Conservation (phyloP, 23 tunicate genomes). For the Styela plicata region DNA sequence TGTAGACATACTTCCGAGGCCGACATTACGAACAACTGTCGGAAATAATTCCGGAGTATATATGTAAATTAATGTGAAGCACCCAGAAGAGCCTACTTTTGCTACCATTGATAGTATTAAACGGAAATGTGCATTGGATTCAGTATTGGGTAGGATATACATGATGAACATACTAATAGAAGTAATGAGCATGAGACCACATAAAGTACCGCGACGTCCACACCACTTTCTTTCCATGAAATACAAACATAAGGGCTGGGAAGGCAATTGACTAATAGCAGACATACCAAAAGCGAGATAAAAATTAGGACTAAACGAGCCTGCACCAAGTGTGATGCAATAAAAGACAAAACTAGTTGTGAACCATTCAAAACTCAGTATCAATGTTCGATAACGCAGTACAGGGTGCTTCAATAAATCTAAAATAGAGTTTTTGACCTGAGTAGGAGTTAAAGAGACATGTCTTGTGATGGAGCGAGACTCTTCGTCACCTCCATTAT, state of each 20-base stretch:
- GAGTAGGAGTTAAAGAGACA: background rate
- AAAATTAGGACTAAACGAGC: slow-evolving; percentile 32
- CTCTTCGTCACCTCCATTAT: background rate
- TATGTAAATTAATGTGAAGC: slow-evolving; percentile 18
- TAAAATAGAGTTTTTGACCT: slow-evolving; percentile 13
- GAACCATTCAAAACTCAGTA: slow-evolving; percentile 20
- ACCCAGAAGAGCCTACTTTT: slow-evolving; percentile 22
- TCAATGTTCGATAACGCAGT: slow-evolving; percentile 16
- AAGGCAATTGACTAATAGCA: slow-evolving; percentile 20
- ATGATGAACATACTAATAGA: slow-evolving; percentile 5
- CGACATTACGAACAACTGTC: slow-evolving; percentile 30
- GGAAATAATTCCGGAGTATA: slow-evolving; percentile 27
- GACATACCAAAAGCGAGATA: slow-evolving; percentile 30
- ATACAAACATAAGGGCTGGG: slow-evolving; percentile 7
- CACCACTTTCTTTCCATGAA: slow-evolving; percentile 29
- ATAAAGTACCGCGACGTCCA: slow-evolving; percentile 24
- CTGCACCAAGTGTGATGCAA: slow-evolving; percentile 30
- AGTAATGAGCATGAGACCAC: background rate
- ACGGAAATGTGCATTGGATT: slow-evolving; percentile 2
- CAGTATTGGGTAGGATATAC: slow-evolving; percentile 14
- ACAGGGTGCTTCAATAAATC: slow-evolving; percentile 16
- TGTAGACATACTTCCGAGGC: slow-evolving; percentile 31
- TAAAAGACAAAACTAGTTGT: slow-evolving; percentile 29
- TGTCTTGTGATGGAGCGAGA: background rate
- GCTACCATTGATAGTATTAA: slow-evolving; percentile 19